Evolutionary conservation across 2,113 vertebrate species (phyloP).

Genomic region (Spermophilus dauricus): DNA sequence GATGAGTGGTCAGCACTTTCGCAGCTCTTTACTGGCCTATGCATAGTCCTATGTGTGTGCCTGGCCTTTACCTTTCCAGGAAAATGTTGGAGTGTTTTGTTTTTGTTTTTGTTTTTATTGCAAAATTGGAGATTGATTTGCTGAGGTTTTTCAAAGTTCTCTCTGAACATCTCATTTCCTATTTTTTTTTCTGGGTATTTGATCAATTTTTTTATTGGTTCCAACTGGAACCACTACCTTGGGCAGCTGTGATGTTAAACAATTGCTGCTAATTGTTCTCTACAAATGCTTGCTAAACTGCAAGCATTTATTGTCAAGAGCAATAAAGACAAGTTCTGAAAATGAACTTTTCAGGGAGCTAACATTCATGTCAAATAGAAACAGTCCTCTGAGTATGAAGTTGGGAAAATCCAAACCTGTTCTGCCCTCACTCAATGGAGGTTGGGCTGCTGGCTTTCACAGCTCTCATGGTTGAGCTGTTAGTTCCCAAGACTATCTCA

Average conservation of each 20-base stretch:
- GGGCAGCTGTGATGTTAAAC: not conserved
- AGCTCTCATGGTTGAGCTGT: not conserved
- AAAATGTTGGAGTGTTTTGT: not conserved
- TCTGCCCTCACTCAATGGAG: not conserved
- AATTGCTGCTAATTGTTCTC: not conserved
- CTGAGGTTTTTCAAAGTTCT: not conserved
- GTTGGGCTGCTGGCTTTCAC: not conserved
- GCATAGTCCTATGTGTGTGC: not conserved
- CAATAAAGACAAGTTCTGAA: not conserved
- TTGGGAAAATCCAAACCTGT: not conserved
- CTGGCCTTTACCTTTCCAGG: not conserved
- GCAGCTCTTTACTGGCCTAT: not conserved
- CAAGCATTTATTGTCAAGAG: not conserved
- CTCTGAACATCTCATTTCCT: not conserved
- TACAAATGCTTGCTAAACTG: not conserved
- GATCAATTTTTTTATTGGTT: not conserved
- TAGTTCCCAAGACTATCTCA: not conserved
- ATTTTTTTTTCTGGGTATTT: not conserved
- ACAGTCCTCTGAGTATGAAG: not conserved
- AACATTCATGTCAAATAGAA: not conserved
- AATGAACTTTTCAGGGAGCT: not conserved
- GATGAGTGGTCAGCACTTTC: not conserved
- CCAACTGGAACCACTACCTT: not conserved
- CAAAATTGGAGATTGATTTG: not conserved
- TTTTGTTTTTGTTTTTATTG: not conserved